Evolutionary conservation across 2,888 invertebrate species (phyloP).

Genomic region (Pseudolycoriella hygida): DNA sequence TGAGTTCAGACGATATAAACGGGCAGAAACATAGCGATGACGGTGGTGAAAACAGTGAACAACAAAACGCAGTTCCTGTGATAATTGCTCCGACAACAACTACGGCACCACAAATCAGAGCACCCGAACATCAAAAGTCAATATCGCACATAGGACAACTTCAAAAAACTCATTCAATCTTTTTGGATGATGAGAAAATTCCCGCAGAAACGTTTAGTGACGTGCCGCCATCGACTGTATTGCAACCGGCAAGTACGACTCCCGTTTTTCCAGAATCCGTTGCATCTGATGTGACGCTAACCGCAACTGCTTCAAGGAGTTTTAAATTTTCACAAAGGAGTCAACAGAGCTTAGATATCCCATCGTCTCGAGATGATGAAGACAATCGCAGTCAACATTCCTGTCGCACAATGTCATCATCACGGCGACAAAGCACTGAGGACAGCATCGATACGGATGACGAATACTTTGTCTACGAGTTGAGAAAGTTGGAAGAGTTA

Average conservation of each 20-base stretch:
- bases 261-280: too few species aligned
- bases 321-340: conserved; percentile 34
- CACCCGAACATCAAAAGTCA: conserved; percentile 15
- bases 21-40: conserved; percentile 1
- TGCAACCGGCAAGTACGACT: too few species aligned
- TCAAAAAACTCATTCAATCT: conserved; percentile 17
- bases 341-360: conserved; percentile 67
- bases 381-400: conserved; percentile 77
- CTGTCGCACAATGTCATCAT: conserved; percentile 73
- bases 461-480: conserved; percentile 82
- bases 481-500: conserved; percentile 70
- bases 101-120: not conserved
- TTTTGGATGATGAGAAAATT: conserved; percentile 14
- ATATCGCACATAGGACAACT: conserved; percentile 9
- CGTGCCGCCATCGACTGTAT: conserved; percentile 13
- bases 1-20: conserved; percentile 5
- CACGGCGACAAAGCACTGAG: conserved; percentile 77
- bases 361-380: conserved; percentile 59
- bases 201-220: conserved; percentile 13
- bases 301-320: conserved; percentile 28
- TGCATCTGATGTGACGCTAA: conserved; percentile 31
- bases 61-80: conserved; percentile 2
- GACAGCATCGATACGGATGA: conserved; percentile 87
- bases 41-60: not conserved
- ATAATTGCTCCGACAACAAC: not conserved